Conservation (phyloP, 2,797 vertebrate species). For the Dromococcyx pavoninus region DNA sequence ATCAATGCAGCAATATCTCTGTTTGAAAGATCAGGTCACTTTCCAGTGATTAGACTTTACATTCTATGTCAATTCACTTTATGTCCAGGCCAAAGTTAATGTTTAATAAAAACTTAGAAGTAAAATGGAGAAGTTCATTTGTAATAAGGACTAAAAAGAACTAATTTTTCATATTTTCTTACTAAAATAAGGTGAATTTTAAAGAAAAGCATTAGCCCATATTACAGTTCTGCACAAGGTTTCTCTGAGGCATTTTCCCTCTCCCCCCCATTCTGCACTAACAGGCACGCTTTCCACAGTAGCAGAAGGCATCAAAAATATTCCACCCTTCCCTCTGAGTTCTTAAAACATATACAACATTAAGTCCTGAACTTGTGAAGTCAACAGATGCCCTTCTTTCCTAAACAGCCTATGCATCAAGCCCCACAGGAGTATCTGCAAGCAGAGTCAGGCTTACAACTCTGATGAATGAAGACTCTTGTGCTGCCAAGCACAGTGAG, state of each 20-base stretch:
- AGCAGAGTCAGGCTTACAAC: neutral
- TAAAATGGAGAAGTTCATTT: neutral
- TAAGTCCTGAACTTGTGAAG: neutral
- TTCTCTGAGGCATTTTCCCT: neutral
- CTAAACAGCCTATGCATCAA: neutral
- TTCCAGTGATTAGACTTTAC: neutral
- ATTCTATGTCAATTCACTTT: neutral
- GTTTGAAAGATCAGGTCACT: neutral
- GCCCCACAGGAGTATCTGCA: neutral
- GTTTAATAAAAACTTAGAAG: neutral
- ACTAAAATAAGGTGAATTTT: neutral
- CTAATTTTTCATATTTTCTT: neutral
- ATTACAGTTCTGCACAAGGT: fast-evolving
- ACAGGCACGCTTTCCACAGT: fast-evolving
- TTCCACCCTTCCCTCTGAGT: neutral
- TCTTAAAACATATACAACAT: neutral
- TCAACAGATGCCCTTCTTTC: neutral
- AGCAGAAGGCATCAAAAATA: neutral
- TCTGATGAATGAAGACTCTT: neutral
- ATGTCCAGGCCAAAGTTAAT: neutral
- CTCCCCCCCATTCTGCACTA: neutral
- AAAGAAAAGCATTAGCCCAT: neutral
- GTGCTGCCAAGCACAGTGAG: neutral
- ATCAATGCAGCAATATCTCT: neutral
- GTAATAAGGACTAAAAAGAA: neutral